Evolutionary conservation across 1,140 invertebrate species (phyloP).

Genomic region (Eurosta solidaginis): DNA sequence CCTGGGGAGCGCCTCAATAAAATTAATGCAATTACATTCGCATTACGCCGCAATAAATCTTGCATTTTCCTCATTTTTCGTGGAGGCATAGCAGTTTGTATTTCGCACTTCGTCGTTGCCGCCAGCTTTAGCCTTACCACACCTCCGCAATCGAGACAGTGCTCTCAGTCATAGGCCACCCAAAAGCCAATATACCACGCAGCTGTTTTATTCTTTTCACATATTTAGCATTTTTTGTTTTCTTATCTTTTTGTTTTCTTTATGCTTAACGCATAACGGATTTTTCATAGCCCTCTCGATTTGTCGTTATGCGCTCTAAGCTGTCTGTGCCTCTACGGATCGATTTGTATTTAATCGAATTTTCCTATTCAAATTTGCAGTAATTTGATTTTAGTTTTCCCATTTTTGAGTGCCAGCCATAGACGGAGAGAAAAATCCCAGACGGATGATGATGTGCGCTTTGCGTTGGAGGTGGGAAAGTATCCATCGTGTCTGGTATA

Average conservation of each 20-base stretch:
- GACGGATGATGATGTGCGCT: too few relatives aligned
- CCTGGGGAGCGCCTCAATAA: constrained; percentile 28
- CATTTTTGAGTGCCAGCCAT: constrained; percentile 42
- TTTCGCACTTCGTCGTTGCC: not conserved
- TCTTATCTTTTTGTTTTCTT: not conserved
- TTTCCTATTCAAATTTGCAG: constrained; percentile 14
- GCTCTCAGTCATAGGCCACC: not conserved
- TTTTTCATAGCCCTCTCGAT: not conserved
- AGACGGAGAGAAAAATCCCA: constrained; percentile 54
- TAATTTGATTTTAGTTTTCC: constrained; percentile 22
- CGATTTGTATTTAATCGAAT: constrained; percentile 32
- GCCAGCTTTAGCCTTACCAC: not conserved
- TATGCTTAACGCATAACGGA: not conserved
- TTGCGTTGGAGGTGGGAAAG: too few relatives aligned
- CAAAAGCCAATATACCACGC: not conserved
- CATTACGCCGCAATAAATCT: constrained; percentile 32
- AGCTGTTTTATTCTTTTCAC: not conserved
- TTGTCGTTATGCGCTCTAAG: not conserved
- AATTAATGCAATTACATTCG: constrained; percentile 34
- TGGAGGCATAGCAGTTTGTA: not conserved
- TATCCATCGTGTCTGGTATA: too few relatives aligned
- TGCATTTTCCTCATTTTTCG: constrained; percentile 13
- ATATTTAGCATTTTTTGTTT: not conserved
- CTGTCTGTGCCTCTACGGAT: not conserved
- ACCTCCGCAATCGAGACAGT: not conserved